Conservation (phyloP, 1,140 invertebrate genomes). For the Drosophila teissieri region DNA sequence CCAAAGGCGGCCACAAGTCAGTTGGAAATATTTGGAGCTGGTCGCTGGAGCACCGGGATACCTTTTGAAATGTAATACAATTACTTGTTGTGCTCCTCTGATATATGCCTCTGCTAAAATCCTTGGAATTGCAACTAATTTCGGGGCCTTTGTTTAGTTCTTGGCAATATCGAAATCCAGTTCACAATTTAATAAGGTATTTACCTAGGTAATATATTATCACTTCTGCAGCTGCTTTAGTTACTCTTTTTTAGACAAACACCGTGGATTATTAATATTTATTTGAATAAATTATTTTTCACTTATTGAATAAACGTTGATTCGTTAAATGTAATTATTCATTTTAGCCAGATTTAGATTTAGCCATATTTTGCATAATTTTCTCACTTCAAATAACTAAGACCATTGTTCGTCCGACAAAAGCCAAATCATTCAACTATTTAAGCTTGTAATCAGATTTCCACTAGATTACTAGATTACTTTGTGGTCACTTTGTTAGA, state of each 20-base stretch:
- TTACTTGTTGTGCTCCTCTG: not conserved
- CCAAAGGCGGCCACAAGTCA: constrained; percentile 29
- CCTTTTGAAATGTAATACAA: constrained; percentile 1
- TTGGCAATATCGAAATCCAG: too few species aligned
- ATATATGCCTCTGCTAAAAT: too few species aligned
- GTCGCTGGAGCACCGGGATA: not conserved
- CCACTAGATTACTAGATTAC: constrained; percentile 44
- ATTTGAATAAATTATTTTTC: not conserved
- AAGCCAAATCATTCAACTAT: not conserved
- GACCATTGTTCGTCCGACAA: not conserved
- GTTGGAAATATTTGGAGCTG: constrained; percentile 27
- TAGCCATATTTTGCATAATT: not conserved
- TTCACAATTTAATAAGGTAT: too few species aligned
- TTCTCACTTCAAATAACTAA: not conserved
- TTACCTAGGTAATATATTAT: not conserved
- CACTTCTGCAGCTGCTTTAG: too few species aligned
- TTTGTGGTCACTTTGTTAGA: constrained; percentile 28
- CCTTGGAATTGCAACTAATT: too few species aligned
- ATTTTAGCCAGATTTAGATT: not conserved
- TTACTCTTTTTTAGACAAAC: not conserved
- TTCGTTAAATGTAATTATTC: not conserved
- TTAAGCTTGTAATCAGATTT: constrained; percentile 23
- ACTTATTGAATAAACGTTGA: not conserved
- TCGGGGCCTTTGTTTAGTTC: too few species aligned
- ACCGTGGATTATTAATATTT: not conserved